Evolutionary conservation across 2,888 invertebrate species (phyloP).

Genomic region (Tenthredo livida): DNA sequence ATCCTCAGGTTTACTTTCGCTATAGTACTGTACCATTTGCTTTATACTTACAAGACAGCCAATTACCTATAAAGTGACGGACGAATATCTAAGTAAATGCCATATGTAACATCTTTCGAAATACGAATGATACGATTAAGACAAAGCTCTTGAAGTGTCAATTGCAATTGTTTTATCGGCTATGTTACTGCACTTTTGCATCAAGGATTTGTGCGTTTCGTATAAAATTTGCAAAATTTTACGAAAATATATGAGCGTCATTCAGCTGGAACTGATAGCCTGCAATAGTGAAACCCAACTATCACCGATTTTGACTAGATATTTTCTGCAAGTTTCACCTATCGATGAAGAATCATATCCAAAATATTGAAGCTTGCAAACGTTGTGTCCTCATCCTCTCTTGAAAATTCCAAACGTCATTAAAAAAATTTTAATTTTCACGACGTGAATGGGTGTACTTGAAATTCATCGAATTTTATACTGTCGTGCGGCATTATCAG

Average conservation of each 20-base stretch:
- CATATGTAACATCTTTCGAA: not conserved
- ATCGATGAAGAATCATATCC: not conserved
- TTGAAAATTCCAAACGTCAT: not conserved
- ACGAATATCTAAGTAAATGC: conserved; percentile 7
- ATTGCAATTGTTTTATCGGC: not conserved
- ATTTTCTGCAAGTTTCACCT: not conserved
- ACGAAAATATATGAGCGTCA: not conserved
- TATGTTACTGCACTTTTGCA: not conserved
- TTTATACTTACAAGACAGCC: conserved; percentile 61
- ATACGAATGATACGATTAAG: not conserved
- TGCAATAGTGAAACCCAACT: not conserved
- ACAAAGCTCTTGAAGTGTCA: not conserved
- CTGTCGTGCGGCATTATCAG: not conserved
- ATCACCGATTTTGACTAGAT: not conserved
- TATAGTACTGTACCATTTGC: conserved; percentile 61
- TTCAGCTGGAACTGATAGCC: not conserved
- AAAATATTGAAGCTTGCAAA: not conserved
- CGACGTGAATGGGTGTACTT: too few relatives aligned
- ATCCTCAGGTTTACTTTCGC: conserved; percentile 30
- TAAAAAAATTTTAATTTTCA: not conserved
- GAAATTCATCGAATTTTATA: too few relatives aligned
- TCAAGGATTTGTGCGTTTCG: not conserved
- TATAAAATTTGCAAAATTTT: not conserved
- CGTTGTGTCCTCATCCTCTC: not conserved
- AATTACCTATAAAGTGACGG: conserved; percentile 60